Evolutionary conservation across 2,888 invertebrate genomes (phyloP), one percentile per base, ranked within the genome.

Genomic region (Phortica magna): DNA sequence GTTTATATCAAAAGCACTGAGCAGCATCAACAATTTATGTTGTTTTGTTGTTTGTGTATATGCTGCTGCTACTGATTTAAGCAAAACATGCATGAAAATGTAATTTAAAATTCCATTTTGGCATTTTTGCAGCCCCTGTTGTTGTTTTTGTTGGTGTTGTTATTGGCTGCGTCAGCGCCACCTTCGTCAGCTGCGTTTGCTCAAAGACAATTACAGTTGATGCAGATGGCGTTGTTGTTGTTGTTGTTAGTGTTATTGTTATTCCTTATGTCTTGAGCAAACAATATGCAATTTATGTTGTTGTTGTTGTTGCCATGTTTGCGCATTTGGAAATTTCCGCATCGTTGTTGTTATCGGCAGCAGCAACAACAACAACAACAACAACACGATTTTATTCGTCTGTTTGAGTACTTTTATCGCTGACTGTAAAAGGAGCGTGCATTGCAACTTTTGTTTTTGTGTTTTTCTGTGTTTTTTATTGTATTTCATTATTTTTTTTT

Each of bases 281-380:
- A 31, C 31, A 31, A 39, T 64, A 9, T 48, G 48, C 14, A 48
- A 48, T 64, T 6, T 65, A n/a, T 41, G 65, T 65, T 65, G 12
- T 65, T 65, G 41, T 65, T 19, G 10, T 71, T 71, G 31, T 55
- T 55, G 31, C 14, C 14, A 22, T 71, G 42, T 14, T 71, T 71
- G n/a, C 48, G 31, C 19, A 65, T 65, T 41, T 65, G 65, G 41
- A 65, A 65, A 65, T 65, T 65, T 65, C 10, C 41, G 48, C 48
- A 48, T 48, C 48, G 48, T 48, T 7, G 48, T 48, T 6, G 7
- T 48, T 17, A 17, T 41, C 39, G 12, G 41, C 12, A 39, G 39
- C 65, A 65, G n/a, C 65, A 39, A 48, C 43, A 53, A 57, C 43
- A 77, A 68, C 75, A 75, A 48, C 73, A 77, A 72, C 75, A 75